These are phyloP conservation scores for Scaptomyza caliginosa DNA, from an alignment of 2,888 invertebrate species.

Conservation along the genomic window DNA sequence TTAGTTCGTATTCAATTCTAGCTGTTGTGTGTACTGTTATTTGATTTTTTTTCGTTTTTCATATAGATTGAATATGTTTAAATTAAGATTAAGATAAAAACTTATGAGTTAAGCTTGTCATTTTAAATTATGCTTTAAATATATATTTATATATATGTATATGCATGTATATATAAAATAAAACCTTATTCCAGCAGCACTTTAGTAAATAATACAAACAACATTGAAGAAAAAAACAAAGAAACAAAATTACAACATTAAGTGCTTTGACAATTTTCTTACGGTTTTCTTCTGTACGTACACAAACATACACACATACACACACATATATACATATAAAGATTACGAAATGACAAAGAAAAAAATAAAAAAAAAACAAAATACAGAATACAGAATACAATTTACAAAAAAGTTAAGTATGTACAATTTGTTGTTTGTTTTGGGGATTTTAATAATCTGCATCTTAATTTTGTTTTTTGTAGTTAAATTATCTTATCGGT, in stretches of 20 bases:
- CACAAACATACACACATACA: slow-evolving; percentile 28
- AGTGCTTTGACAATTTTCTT: slow-evolving; percentile 38
- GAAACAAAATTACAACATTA: slow-evolving; percentile 70
- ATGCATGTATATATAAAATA: slow-evolving; percentile 70
- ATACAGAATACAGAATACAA: slow-evolving; percentile 66
- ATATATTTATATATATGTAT: slow-evolving; percentile 14
- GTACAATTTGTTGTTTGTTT: slow-evolving; percentile 44
- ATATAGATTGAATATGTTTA: slow-evolving; percentile 54
- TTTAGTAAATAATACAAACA: slow-evolving; percentile 72
- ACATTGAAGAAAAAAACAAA: slow-evolving; percentile 61
- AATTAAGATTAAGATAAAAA: slow-evolving; percentile 76
- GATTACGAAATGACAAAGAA: slow-evolving; percentile 59
- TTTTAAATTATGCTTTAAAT: slow-evolving; percentile 70
- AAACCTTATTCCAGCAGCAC: slow-evolving; percentile 70
- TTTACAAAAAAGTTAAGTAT: slow-evolving; percentile 77
- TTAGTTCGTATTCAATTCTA: slow-evolving; percentile 56
- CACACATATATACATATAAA: slow-evolving; percentile 33
- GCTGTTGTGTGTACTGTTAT: slow-evolving; percentile 54
- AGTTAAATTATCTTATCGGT: slow-evolving; percentile 44
- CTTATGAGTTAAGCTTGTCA: slow-evolving; percentile 74
- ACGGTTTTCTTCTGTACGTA: not conserved
- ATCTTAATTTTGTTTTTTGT: slow-evolving; percentile 23
- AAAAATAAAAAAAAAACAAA: too few species aligned
- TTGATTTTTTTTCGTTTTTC: slow-evolving; percentile 62
- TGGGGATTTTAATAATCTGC: slow-evolving; percentile 23